Base-by-base conservation (phyloP, 2,888 invertebrate species). In the Pimpla rufipes region DNA sequence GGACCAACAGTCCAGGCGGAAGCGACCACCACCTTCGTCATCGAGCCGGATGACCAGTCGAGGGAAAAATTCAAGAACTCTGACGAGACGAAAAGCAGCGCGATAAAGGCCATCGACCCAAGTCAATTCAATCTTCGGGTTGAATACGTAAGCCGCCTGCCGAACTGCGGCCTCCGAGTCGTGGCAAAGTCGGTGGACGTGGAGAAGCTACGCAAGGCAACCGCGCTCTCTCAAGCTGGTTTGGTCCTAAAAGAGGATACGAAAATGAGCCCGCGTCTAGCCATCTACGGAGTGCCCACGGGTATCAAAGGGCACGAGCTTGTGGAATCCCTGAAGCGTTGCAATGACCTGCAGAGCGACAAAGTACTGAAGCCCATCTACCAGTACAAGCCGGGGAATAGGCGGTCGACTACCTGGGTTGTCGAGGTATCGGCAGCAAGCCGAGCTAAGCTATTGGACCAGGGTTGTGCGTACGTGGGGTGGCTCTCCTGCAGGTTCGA, bases 191-290 rank as follows among this genome's bases (percentile, higher is more conserved):
- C 76, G 3, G 64, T 64, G 0, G 81, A 81, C 35, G 11, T 81
- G 2, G 5, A 13, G 4, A 71, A 76, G 35, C 45, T 81, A 11
- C n/a, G n/a, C n/a, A 62, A 62, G 23, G 13, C 16, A 16, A 29
- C 18, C 21, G 59, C n/a, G 0, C 42, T 77, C 0, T 23, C 42
- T 1, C 52, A 40, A 1, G 66, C 52, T 0, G 81, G 77, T 0
- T 62, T 81, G 13, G 42, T 52, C 11, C 47, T 76, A 1, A 62
- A 42, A 13, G 76, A 81, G 0, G 40, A 64, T 10, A n/a, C 6
- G 29, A 81, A 81, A 37, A 7, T 45, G 16, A 71, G 77, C 37
- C 81, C 81, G 16, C 37, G 81, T 3, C 52, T 81, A 0, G 45
- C 66, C n/a, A 13, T 81, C 1, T 29, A 71, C 35, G 71, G 75